These are phyloP conservation scores for Macrobrachium nipponense DNA, from an alignment of 1,140 invertebrate genomes.

Conservation along the genomic window DNA sequence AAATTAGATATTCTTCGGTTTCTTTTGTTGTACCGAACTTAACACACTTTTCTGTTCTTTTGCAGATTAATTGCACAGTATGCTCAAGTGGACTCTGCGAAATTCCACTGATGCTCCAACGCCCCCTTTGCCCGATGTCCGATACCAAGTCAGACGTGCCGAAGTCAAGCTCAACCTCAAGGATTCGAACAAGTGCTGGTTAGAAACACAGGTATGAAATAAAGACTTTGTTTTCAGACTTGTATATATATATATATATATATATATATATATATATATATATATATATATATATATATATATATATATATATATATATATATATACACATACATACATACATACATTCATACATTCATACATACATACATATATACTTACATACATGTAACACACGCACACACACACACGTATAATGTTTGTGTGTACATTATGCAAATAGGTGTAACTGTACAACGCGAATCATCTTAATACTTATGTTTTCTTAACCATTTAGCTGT, in stretches of 20 bases:
- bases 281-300: conserved; percentile 21
- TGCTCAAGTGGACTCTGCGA: conserved; percentile 49
- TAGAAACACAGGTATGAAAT: conserved; percentile 25
- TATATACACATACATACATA: background rate
- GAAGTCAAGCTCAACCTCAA: conserved; percentile 27
- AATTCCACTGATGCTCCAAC: conserved; percentile 42
- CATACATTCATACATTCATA: background rate
- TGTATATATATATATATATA: conserved; percentile 31
- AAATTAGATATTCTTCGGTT: background rate
- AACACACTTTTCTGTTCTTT: background rate
- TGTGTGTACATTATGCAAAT: no score
- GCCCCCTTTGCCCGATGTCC: conserved; percentile 21
- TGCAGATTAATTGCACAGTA: conserved; percentile 18
- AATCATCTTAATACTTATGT: no score
- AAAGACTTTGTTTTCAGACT: no score
- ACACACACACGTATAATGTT: background rate
- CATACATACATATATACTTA: background rate
- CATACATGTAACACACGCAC: no score
- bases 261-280: conserved; percentile 23
- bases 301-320: conserved; percentile 8
- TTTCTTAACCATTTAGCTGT: no score
- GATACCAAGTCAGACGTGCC: conserved; percentile 1
- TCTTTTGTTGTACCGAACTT: background rate
- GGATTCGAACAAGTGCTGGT: conserved; percentile 38
- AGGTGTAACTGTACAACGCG: no score